phyloP scores from a whole-genome alignment of 2,113 vertebrate genomes.

The Ptychochromis oligacanthus region DNA sequence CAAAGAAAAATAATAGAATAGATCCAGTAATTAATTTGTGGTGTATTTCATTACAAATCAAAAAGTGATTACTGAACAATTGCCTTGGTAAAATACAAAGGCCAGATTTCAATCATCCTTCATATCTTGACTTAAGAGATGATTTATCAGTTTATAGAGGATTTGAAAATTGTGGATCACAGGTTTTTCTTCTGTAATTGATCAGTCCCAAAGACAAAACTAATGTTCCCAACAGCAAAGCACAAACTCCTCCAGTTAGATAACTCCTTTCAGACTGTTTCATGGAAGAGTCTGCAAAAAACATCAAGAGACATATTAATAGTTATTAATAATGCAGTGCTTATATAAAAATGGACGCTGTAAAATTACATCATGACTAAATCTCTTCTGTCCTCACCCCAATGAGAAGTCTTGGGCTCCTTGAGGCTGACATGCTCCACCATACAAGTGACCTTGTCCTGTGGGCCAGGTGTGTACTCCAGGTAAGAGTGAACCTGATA shows the following conservation, averaged over 20 bases:
- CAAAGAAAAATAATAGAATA: too few relatives aligned
- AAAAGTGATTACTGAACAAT: too few relatives aligned
- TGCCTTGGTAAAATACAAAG: too few relatives aligned
- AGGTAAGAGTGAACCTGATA: slow-evolving; percentile 27
- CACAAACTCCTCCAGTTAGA: background rate
- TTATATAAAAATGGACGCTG: background rate
- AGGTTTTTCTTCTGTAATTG: background rate
- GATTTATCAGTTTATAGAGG: too few relatives aligned
- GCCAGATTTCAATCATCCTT: too few relatives aligned
- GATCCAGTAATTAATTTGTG: too few relatives aligned
- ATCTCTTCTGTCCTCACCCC: background rate
- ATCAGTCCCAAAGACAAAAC: background rate
- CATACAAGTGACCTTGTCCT: background rate
- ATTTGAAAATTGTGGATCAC: too few relatives aligned
- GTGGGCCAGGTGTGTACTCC: background rate
- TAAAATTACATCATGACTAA: background rate
- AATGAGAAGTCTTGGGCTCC: background rate
- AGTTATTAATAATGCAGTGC: background rate
- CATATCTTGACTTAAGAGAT: too few relatives aligned
- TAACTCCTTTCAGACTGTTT: background rate
- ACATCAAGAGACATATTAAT: background rate
- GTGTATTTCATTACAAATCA: too few relatives aligned
- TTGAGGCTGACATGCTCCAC: slow-evolving; percentile 18
- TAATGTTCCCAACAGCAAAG: slow-evolving; percentile 7
- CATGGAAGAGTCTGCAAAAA: slow-evolving; percentile 8